Conservation (phyloP, 2,113 vertebrate genomes). For the Lichenostomus cassidix region DNA sequence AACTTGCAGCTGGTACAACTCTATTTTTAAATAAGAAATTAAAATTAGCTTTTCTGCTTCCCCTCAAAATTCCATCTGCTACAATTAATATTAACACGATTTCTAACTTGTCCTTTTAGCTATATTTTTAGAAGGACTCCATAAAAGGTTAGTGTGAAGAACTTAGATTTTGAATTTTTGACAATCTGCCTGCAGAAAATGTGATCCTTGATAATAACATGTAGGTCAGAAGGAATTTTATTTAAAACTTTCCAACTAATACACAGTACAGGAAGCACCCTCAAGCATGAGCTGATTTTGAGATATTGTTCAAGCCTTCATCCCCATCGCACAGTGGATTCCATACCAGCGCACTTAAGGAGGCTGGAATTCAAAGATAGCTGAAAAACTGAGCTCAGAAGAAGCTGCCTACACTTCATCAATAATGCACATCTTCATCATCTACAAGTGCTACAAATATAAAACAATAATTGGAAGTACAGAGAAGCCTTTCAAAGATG, state of each 20-base stretch:
- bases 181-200: slow-evolving; percentile 23
- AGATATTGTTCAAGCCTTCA: not conserved
- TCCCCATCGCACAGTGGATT: not conserved
- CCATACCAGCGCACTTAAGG: not conserved
- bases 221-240: not conserved
- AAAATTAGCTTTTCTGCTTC: slow-evolving; percentile 58
- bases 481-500: not conserved
- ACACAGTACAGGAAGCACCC: not conserved
- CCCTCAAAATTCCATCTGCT: slow-evolving; percentile 66
- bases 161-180: not conserved
- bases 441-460: not conserved
- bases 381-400: not conserved
- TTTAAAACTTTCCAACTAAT: not conserved
- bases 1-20: slow-evolving; percentile 59
- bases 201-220: not conserved
- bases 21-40: slow-evolving; percentile 67
- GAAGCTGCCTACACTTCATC: not conserved
- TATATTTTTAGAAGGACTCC: slow-evolving; percentile 57
- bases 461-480: not conserved
- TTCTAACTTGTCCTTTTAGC: slow-evolving; percentile 43
- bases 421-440: not conserved
- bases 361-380: not conserved
- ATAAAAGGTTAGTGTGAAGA: slow-evolving; percentile 27
- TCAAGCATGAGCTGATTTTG: not conserved
- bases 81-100: slow-evolving; percentile 65